Percentiles rank a stretch among this genome's conserved stretches.
phyloP scores from a whole-genome alignment of 2,797 vertebrate genomes.

The Acanthurus lineatus region DNA sequence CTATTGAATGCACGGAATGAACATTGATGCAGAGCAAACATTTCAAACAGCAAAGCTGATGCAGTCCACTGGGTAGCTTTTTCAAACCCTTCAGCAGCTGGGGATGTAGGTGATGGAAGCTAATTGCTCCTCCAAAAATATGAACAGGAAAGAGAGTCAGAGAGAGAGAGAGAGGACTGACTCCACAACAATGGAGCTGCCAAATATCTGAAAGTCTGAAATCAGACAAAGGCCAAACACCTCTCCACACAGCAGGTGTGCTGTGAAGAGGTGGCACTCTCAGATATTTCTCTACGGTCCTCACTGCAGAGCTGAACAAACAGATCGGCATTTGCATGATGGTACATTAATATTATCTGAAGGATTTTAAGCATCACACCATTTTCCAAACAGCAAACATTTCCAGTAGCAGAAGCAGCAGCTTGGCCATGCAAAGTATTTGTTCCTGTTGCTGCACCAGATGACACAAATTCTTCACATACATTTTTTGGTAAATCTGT shows the following conservation, averaged over 20 bases:
- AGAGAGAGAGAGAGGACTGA: background rate
- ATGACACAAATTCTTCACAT: no score
- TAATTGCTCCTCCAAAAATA: constrained; percentile 36
- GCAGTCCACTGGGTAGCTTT: constrained; percentile 27
- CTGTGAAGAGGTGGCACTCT: background rate
- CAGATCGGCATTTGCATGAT: background rate
- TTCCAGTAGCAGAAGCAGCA: no score
- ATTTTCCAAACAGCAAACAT: no score
- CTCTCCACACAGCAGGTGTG: constrained; percentile 4
- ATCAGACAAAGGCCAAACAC: constrained; percentile 1
- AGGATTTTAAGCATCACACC: background rate
- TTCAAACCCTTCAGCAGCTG: constrained; percentile 22
- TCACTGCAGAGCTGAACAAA: background rate
- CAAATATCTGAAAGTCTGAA: constrained; percentile 8
- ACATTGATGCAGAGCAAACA: constrained; percentile 6
- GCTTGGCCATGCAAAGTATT: no score
- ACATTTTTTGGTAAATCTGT: no score
- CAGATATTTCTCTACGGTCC: background rate
- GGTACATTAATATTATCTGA: background rate
- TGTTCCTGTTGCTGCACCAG: no score
- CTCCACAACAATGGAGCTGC: constrained; percentile 1
- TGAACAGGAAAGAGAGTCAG: constrained; percentile 2
- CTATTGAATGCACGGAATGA: constrained; percentile 36
- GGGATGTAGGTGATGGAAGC: constrained; percentile 14
- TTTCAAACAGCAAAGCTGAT: constrained; percentile 30